phyloP scores from a whole-genome alignment of 2,113 vertebrate genomes.

The Seriola quinqueradiata region DNA sequence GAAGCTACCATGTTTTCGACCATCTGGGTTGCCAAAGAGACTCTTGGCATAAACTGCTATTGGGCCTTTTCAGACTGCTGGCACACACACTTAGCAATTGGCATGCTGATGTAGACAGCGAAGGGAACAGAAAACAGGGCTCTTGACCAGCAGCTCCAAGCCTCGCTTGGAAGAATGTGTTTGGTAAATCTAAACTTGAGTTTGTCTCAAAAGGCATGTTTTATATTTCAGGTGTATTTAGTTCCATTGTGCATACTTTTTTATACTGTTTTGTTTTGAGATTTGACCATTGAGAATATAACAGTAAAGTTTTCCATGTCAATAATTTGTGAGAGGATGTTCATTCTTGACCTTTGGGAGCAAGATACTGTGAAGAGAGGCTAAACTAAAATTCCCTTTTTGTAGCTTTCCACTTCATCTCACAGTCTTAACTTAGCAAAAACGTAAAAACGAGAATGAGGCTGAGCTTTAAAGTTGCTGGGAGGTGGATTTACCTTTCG shows the following conservation, averaged over 20 bases:
- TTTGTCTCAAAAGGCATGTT: not conserved
- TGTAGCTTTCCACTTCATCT: not conserved
- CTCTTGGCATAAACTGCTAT: slow-evolving; percentile 71
- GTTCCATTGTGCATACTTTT: not conserved
- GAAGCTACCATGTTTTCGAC: slow-evolving; percentile 68
- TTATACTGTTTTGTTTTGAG: not conserved
- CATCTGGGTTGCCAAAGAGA: slow-evolving; percentile 75
- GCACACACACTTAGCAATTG: slow-evolving; percentile 65
- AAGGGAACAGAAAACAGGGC: slow-evolving; percentile 45
- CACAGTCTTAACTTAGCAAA: too few species aligned
- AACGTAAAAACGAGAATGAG: too few species aligned
- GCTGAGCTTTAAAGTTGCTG: too few species aligned
- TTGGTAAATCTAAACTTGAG: slow-evolving; percentile 1
- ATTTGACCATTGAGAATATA: not conserved
- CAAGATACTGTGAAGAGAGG: not conserved
- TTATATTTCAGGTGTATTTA: not conserved
- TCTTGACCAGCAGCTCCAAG: slow-evolving; percentile 44
- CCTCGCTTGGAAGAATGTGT: slow-evolving; percentile 7
- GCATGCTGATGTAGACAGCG: slow-evolving; percentile 60
- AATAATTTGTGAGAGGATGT: too few species aligned
- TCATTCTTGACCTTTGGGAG: not conserved
- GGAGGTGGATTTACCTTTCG: too few species aligned
- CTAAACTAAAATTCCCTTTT: not conserved
- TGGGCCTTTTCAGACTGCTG: slow-evolving; percentile 76
- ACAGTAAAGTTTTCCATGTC: not conserved